Percentiles rank a stretch among this genome's conserved stretches.
phyloP scores from a whole-genome alignment of 2,797 vertebrate genomes.

The Phoeniculus purpureus region DNA sequence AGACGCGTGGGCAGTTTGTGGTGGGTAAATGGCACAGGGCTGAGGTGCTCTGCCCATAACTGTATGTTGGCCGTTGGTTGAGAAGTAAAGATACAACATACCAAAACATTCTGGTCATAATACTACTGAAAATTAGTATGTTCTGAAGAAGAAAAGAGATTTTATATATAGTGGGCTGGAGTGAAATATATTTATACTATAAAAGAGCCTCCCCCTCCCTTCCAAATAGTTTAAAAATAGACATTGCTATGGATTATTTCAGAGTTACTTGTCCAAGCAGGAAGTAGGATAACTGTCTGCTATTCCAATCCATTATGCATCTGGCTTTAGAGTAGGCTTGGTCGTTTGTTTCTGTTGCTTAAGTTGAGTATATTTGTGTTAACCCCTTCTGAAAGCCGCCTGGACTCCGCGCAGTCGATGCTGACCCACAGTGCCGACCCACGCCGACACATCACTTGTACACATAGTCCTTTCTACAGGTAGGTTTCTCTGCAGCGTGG shows the following conservation, averaged over 20 bases:
- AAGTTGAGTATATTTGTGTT: slow-evolving; percentile 25
- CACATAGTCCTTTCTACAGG: not conserved
- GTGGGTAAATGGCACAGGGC: slow-evolving; percentile 18
- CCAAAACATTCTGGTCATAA: slow-evolving; percentile 75
- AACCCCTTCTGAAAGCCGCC: slow-evolving; percentile 42
- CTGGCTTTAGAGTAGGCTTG: not conserved
- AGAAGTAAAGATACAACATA: slow-evolving; percentile 40
- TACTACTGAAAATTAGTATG: slow-evolving; percentile 53
- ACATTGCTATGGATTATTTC: slow-evolving; percentile 15
- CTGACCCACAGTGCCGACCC: not conserved
- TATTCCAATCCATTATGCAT: slow-evolving; percentile 30
- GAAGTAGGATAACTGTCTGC: not conserved
- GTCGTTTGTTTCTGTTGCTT: not conserved
- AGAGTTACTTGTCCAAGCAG: not conserved
- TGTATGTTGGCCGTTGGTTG: not conserved
- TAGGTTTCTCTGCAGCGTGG: not conserved
- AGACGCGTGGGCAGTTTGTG: slow-evolving; percentile 22
- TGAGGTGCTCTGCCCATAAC: not conserved
- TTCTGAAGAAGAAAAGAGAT: slow-evolving; percentile 49
- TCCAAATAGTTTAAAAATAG: slow-evolving; percentile 41
- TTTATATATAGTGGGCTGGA: slow-evolving; percentile 61
- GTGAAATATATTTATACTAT: slow-evolving; percentile 66
- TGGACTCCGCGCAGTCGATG: slow-evolving; percentile 6
- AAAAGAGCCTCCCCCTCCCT: slow-evolving; percentile 51
- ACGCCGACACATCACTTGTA: not conserved